Percentiles rank a stretch among this genome's conserved stretches.
Evolutionary conservation across 2,888 invertebrate species (phyloP).

Genomic region (Rotaria socialis): DNA sequence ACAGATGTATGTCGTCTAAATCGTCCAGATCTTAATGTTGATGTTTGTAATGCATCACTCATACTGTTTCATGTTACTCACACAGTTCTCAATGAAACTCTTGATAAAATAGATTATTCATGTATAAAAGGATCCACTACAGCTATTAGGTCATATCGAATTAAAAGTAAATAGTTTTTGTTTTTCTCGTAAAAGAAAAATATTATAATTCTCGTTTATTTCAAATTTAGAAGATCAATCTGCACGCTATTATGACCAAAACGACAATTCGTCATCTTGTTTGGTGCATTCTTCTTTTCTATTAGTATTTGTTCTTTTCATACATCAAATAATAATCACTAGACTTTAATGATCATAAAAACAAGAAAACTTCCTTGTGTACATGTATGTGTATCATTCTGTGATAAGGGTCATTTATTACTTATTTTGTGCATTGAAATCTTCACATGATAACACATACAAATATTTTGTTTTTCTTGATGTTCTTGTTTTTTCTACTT

Average conservation of each 20-base stretch:
- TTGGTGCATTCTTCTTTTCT: background rate
- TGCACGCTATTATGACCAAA: background rate
- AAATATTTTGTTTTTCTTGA: background rate
- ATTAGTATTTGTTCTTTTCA: background rate
- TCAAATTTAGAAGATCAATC: background rate
- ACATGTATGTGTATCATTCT: background rate
- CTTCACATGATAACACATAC: constrained; percentile 12
- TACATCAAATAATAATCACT: background rate
- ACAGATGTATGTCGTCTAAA: background rate
- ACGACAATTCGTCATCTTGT: background rate
- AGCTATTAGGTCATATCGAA: background rate
- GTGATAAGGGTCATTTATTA: background rate
- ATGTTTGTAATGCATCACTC: background rate
- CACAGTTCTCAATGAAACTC: background rate
- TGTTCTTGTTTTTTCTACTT: background rate
- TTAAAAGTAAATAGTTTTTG: background rate
- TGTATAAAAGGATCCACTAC: background rate
- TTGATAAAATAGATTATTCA: background rate
- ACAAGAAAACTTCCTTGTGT: background rate
- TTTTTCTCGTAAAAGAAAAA: background rate
- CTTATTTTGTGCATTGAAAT: constrained; percentile 1
- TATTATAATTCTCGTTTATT: background rate
- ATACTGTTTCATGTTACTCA: background rate
- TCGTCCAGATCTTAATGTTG: background rate
- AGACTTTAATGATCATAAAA: background rate